Evolutionary conservation across 2,113 vertebrate genomes (phyloP).

Genomic region (Podiceps cristatus): DNA sequence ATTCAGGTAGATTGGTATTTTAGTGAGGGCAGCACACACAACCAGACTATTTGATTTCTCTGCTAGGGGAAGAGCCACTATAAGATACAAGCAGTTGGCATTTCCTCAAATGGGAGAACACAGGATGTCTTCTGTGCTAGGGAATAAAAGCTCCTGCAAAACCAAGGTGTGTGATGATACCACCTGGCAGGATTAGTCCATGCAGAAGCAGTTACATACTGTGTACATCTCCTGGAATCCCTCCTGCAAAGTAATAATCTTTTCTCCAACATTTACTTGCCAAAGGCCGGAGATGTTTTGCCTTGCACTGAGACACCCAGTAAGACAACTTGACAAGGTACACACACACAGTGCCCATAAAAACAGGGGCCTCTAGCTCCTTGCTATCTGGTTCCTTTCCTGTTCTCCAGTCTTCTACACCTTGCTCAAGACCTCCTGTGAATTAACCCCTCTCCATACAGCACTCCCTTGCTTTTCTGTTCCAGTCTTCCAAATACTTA

Average conservation of each 20-base stretch:
- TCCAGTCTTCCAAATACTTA: rapidly evolving
- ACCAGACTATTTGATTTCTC: neutral
- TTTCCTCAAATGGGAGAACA: neutral
- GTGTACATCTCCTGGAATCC: rapidly evolving
- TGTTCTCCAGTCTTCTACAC: neutral
- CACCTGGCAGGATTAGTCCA: neutral
- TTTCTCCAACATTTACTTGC: neutral
- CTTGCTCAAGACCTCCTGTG: neutral
- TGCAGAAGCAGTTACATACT: too few relatives aligned
- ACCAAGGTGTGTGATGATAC: rapidly evolving
- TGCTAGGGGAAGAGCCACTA: too few relatives aligned
- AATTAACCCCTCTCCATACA: neutral
- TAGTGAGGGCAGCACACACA: neutral
- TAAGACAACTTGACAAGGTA: rapidly evolving
- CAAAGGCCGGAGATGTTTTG: neutral
- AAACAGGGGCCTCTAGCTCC: neutral
- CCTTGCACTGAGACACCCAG: neutral
- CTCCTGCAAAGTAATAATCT: neutral
- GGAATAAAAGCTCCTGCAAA: neutral
- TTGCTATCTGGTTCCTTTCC: neutral
- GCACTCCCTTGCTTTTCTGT: neutral
- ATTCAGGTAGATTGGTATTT: rapidly evolving
- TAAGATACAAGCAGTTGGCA: rapidly evolving
- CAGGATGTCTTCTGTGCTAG: neutral
- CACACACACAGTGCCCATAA: neutral